Percentiles rank a stretch among this genome's conserved stretches.
phyloP scores from a whole-genome alignment of 2,113 vertebrate genomes.

The Anhinga anhinga region DNA sequence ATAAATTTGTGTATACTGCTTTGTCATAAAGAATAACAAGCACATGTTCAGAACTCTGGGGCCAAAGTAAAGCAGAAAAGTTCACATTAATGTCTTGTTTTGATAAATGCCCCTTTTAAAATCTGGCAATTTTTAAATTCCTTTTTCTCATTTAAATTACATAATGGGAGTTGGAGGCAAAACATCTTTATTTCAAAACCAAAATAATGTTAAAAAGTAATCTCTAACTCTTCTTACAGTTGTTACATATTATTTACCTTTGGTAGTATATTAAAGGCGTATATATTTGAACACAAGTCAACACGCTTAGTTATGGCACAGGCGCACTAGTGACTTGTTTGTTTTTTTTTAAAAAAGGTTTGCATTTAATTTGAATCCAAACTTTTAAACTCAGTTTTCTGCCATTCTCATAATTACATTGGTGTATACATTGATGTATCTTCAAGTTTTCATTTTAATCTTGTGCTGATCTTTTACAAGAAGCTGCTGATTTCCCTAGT shows the following conservation, averaged over 20 bases:
- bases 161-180: neutral
- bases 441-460: neutral
- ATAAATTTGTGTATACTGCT: neutral
- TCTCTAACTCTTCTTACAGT: neutral
- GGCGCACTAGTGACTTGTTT: neutral
- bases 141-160: neutral
- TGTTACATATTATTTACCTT: neutral
- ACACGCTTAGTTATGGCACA: neutral
- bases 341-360: too few relatives aligned
- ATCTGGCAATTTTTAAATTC: neutral
- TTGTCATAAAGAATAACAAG: neutral
- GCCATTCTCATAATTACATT: neutral
- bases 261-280: neutral
- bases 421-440: neutral
- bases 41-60: neutral
- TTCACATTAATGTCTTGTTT: neutral
- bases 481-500: neutral
- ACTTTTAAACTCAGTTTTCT: neutral
- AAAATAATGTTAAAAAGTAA: neutral
- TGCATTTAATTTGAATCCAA: neutral
- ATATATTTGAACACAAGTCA: neutral
- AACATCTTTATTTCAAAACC: neutral
- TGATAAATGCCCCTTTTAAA: neutral
- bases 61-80: neutral
- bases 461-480: neutral